Conservation (phyloP, 2,888 invertebrate species). For the Sicus ferrugineus region DNA sequence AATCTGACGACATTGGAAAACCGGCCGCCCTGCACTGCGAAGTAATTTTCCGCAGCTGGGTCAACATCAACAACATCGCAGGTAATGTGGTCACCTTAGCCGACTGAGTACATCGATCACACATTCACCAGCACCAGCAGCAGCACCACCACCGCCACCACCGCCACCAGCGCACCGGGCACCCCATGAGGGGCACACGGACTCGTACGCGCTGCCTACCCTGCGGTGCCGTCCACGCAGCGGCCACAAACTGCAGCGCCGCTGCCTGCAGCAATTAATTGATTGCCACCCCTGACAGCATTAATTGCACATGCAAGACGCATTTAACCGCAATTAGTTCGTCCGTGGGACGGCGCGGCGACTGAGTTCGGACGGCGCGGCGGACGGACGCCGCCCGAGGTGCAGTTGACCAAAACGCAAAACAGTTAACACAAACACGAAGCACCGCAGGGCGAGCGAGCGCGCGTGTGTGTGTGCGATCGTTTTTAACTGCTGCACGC, state of each 20-base stretch:
- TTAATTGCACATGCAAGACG: slow-evolving; percentile 48
- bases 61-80: background rate
- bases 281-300: slow-evolving; percentile 41
- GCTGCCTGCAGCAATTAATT: slow-evolving; percentile 23
- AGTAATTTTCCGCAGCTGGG: too few species aligned
- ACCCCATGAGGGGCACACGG: too few species aligned
- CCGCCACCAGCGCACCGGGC: too few species aligned
- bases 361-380: slow-evolving; percentile 46
- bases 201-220: background rate
- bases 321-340: slow-evolving; percentile 63
- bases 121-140: background rate
- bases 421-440: slow-evolving; percentile 26
- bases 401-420: slow-evolving; percentile 29
- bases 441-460: background rate
- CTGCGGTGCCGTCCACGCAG: too few species aligned
- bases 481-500: slow-evolving; percentile 19
- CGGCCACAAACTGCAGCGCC: background rate
- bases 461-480: slow-evolving; percentile 13
- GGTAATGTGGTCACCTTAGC: background rate
- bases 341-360: slow-evolving; percentile 61
- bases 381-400: slow-evolving; percentile 6
- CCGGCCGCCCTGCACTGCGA: too few species aligned
- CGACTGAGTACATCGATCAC: background rate
- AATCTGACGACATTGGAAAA: background rate
- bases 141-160: too few species aligned